Evolutionary conservation across 2,888 invertebrate species (phyloP).

Genomic region (Rutpela maculata): DNA sequence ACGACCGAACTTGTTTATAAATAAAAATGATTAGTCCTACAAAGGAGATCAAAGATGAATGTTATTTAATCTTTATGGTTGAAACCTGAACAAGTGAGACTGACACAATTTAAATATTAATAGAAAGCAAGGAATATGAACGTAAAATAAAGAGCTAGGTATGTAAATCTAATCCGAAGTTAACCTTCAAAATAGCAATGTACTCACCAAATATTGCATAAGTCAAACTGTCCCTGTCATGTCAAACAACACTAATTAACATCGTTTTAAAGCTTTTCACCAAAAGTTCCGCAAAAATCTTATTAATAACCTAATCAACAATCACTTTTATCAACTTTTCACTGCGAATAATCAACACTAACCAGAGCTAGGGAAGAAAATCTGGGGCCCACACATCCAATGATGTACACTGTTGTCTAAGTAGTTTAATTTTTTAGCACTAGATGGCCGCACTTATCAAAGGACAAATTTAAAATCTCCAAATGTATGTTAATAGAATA

Average conservation of each 20-base stretch:
- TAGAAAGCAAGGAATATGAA: slow-evolving; percentile 46
- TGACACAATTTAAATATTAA: slow-evolving; percentile 41
- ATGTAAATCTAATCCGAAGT: slow-evolving; percentile 50
- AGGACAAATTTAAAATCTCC: background rate
- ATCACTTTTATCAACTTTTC: slow-evolving; percentile 43
- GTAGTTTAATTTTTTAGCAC: slow-evolving; percentile 15
- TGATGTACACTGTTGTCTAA: slow-evolving; percentile 43
- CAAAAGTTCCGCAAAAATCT: slow-evolving; percentile 23
- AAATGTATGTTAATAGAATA: background rate
- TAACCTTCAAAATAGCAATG: slow-evolving; percentile 60
- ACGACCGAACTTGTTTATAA: slow-evolving; percentile 38
- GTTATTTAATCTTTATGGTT: slow-evolving; percentile 1
- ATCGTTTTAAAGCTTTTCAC: slow-evolving; percentile 37
- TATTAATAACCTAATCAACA: slow-evolving; percentile 41
- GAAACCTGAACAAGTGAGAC: background rate
- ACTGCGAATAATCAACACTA: slow-evolving; percentile 40
- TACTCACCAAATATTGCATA: slow-evolving; percentile 63
- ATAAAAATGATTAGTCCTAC: slow-evolving; percentile 34
- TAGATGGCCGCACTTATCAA: slow-evolving; percentile 38
- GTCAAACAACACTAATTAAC: slow-evolving; percentile 49
- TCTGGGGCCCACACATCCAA: slow-evolving; percentile 50
- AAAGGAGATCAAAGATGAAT: background rate
- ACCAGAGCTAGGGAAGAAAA: slow-evolving; percentile 48
- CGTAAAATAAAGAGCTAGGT: slow-evolving; percentile 42
- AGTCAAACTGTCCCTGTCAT: slow-evolving; percentile 49